A percentile compares a stretch with the other conserved stretches of the same genome.
These are phyloP conservation scores for Adrianichthys oophorus DNA, from an alignment of 2,797 vertebrate species.

Conservation along the genomic window DNA sequence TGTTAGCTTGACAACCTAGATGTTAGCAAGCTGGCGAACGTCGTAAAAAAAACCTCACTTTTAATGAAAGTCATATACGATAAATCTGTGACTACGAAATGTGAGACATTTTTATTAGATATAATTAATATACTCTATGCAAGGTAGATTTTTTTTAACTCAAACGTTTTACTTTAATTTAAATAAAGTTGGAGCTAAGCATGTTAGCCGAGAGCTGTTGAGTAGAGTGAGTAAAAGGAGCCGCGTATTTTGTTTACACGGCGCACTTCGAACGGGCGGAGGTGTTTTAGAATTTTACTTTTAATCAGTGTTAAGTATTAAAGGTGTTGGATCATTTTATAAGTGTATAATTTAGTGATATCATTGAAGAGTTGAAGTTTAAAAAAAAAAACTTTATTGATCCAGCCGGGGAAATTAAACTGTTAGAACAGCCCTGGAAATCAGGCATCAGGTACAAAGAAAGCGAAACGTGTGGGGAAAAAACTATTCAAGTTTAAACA, in stretches of 20 bases:
- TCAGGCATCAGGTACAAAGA: too few relatives aligned
- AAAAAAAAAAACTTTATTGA: too few relatives aligned
- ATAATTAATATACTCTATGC: not conserved
- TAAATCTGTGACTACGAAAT: not conserved
- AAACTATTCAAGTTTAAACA: too few relatives aligned
- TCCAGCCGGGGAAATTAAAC: too few relatives aligned
- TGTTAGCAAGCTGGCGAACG: constrained; percentile 28
- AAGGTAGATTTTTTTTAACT: not conserved
- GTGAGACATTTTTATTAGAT: not conserved
- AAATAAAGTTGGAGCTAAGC: constrained; percentile 18
- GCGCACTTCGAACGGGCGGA: constrained; percentile 33
- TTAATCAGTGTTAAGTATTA: not conserved
- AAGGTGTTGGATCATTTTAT: not conserved
- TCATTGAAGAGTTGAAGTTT: too few relatives aligned
- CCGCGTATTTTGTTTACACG: constrained; percentile 23
- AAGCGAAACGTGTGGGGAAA: too few relatives aligned
- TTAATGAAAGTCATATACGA: too few relatives aligned
- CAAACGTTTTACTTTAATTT: not conserved
- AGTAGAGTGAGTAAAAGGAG: constrained; percentile 6
- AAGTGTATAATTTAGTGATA: too few relatives aligned
- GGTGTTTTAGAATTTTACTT: not conserved
- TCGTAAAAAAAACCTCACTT: not conserved
- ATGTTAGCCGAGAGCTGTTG: constrained; percentile 14
- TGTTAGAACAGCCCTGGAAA: too few relatives aligned
- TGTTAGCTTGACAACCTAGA: constrained; percentile 17